A percentile compares a stretch with the other conserved stretches of the same genome.
These are phyloP conservation scores for Callosobruchus maculatus DNA, from an alignment of 2,888 invertebrate genomes.

Conservation along the genomic window DNA sequence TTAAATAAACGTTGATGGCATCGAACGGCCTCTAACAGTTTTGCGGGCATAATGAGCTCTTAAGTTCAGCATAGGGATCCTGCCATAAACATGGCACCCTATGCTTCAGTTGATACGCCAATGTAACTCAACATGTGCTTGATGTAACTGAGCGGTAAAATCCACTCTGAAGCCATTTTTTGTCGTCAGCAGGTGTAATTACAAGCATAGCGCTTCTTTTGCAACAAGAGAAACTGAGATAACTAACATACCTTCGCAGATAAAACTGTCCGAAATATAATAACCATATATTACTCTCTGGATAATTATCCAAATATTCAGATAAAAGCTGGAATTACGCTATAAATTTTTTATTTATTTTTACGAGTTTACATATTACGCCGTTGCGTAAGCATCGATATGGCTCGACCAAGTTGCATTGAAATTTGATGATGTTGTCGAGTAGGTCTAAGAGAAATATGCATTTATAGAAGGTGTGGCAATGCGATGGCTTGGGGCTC, in stretches of 20 bases:
- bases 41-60: too few species aligned
- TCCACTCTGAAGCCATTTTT: background rate
- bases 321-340: background rate
- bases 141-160: background rate
- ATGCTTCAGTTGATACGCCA: too few species aligned
- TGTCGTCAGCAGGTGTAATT: background rate
- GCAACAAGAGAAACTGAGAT: background rate
- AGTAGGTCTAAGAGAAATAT: background rate
- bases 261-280: background rate
- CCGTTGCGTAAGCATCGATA: background rate
- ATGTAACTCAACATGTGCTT: background rate
- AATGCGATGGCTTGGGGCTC: background rate
- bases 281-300: background rate
- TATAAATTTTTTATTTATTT: background rate
- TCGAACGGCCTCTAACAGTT: too few species aligned
- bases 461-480: background rate
- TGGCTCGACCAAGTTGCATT: background rate
- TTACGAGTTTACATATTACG: background rate
- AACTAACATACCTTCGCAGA: background rate
- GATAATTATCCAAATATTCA: background rate
- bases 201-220: background rate
- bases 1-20: too few species aligned
- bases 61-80: too few species aligned
- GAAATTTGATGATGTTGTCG: background rate
- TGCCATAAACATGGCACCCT: too few species aligned